A percentile compares a stretch with the other conserved stretches of the same genome.
phyloP scores from a whole-genome alignment of 2,797 vertebrate species.

The Myotis daubentonii region DNA sequence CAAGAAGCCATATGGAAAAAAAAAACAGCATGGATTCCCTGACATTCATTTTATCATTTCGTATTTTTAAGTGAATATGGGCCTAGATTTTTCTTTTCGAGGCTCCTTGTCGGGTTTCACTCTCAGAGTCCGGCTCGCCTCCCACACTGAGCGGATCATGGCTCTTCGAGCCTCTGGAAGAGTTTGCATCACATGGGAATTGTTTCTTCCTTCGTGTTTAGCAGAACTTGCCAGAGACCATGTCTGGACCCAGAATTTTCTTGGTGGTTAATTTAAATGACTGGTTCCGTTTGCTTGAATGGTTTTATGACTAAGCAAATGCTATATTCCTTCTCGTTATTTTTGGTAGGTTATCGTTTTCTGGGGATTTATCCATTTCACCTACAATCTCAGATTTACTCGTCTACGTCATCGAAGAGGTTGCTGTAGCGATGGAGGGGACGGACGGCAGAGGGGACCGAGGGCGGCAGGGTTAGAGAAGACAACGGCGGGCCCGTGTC shows the following conservation, averaged over 20 bases:
- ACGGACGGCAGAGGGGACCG: background rate
- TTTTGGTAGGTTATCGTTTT: no score
- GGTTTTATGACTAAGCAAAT: no score
- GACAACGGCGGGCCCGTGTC: background rate
- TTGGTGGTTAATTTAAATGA: no score
- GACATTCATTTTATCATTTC: background rate
- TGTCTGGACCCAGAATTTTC: background rate
- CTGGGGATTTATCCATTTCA: no score
- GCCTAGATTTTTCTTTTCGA: background rate
- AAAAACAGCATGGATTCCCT: background rate
- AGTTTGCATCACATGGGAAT: no score
- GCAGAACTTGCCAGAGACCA: background rate
- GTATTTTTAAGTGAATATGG: background rate
- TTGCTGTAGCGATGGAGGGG: accelerated
- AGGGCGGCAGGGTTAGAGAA: background rate
- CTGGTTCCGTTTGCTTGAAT: no score
- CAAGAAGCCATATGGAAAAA: background rate
- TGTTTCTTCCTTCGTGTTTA: no score
- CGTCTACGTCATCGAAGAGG: accelerated
- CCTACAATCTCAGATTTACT: no score
- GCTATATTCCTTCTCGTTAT: no score
- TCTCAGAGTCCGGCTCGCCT: background rate
- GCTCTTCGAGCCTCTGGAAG: no score
- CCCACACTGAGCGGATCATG: background rate
- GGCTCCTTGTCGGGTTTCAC: background rate